Base-by-base conservation (phyloP, 1,140 invertebrate species). In the Harlomillsia oculata region DNA sequence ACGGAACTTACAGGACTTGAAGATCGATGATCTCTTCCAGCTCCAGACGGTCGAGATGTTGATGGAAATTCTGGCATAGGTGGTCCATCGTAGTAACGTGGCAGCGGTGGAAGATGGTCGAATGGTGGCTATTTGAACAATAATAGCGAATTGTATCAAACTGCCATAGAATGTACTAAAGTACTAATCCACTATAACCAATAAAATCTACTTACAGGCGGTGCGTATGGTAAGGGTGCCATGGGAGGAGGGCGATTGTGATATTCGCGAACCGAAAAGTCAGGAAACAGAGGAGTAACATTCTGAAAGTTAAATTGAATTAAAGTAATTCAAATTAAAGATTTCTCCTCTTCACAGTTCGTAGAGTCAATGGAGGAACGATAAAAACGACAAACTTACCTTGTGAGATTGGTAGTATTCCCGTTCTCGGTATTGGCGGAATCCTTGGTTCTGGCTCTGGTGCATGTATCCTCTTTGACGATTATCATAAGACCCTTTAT, bases 131-230 rank as follows among this genome's bases (percentile, higher is more conserved):
- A 34, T 34, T 8, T 34, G 32, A 34, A 34, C 76, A 76, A 56
- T 80, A 76, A 9, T 75, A 48, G 81, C 77, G 28, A 78, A 79
- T 65, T 84, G 83, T 5, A 81, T 82, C 64, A 86, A 72, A 23
- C 84, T 83, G 28, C 83, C 83, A 64, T 86, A 71, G 61, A 84
- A 82, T 67, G 84, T 81, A n/a, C 66, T 85, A 82, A 81, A 85
- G 84, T n/a, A 34, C 8, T n/a, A 34, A 41, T 81, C 81, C 37
- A 82, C 82, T 14, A 82, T 78, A 18, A 75, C 67, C 43, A 37
- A 18, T 26, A 36, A 30, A 28, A 30, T 25, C 32, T 44, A 67
- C 65, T 68, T 70, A 74, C 72, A 14, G 70, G 72, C 32, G 70
- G 70, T 44, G 69, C 70, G 67, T 72, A 74, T 25, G 71, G 68